A percentile compares a stretch with the other conserved stretches of the same genome.
Evolutionary conservation across 1,140 invertebrate genomes (phyloP).

Genomic region (Latrodectus geometricus): DNA sequence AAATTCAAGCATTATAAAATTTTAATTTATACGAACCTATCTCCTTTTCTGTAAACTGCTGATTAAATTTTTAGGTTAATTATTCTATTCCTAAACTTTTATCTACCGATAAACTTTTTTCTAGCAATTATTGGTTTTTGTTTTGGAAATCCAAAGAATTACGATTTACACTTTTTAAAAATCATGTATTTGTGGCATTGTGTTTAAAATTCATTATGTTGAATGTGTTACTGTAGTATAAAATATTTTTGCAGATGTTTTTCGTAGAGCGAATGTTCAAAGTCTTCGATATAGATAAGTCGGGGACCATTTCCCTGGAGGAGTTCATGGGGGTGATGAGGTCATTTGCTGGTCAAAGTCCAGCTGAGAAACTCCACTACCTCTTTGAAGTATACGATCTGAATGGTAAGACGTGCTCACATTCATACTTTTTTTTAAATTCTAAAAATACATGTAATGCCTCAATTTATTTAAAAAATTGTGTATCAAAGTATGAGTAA

Average conservation of each 20-base stretch:
- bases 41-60: too few species aligned
- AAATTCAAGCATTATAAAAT: too few species aligned
- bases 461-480: too few species aligned
- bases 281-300: conserved; percentile 93
- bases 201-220: neutral
- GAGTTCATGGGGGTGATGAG: conserved; percentile 91
- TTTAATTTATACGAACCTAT: too few species aligned
- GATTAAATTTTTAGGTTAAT: too few species aligned
- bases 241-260: conserved; percentile 44
- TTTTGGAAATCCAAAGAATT: too few species aligned
- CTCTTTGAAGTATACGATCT: conserved; percentile 94
- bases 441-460: too few species aligned
- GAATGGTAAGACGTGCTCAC: conserved; percentile 82
- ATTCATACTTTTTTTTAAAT: neutral
- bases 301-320: conserved; percentile 87
- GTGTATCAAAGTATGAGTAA: too few species aligned
- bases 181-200: neutral
- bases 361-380: conserved; percentile 91
- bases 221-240: neutral
- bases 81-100: too few species aligned
- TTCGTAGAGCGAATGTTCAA: conserved; percentile 91
- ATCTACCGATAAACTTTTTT: too few species aligned
- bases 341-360: conserved; percentile 85
- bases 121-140: too few species aligned
- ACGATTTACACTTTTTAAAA: too few species aligned